Percentiles rank a stretch among this genome's conserved stretches.
Conservation (phyloP, 2,888 invertebrate genomes). For the Acronicta aceris region DNA sequence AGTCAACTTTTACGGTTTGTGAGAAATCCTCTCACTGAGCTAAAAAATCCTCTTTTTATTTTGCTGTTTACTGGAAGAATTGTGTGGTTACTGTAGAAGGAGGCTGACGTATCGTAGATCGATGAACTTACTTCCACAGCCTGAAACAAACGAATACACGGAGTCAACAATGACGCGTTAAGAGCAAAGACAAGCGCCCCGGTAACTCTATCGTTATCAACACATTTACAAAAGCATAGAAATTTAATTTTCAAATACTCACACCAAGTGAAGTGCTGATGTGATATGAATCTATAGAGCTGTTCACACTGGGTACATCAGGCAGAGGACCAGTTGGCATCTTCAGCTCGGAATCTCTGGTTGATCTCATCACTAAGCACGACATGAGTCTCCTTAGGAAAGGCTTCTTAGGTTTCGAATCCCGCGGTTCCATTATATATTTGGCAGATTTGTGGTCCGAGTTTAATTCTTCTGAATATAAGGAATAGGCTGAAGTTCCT, state of each 20-base stretch:
- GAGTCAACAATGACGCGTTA: too few relatives aligned
- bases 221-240: too few relatives aligned
- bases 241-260: conserved; percentile 52
- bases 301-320: conserved; percentile 58
- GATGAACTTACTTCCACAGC: conserved; percentile 78
- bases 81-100: conserved; percentile 80
- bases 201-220: too few relatives aligned
- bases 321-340: conserved; percentile 34
- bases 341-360: conserved; percentile 62
- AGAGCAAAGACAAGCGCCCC: too few relatives aligned
- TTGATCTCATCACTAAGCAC: conserved; percentile 75
- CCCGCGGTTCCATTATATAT: conserved; percentile 42
- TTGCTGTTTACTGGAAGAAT: conserved; percentile 69
- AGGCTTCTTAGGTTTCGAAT: conserved; percentile 69
- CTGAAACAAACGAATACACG: conserved; percentile 59
- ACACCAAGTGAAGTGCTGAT: conserved; percentile 79
- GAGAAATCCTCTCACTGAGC: conserved; percentile 76
- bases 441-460: conserved; percentile 53
- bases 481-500: conserved; percentile 75
- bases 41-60: conserved; percentile 77
- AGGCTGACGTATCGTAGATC: conserved; percentile 80
- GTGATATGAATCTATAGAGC: conserved; percentile 78
- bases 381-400: conserved; percentile 78
- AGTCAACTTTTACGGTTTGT: conserved; percentile 67
- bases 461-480: conserved; percentile 62